Base-by-base conservation (phyloP, 2,797 vertebrate species). In the Siniperca scherzeri region DNA sequence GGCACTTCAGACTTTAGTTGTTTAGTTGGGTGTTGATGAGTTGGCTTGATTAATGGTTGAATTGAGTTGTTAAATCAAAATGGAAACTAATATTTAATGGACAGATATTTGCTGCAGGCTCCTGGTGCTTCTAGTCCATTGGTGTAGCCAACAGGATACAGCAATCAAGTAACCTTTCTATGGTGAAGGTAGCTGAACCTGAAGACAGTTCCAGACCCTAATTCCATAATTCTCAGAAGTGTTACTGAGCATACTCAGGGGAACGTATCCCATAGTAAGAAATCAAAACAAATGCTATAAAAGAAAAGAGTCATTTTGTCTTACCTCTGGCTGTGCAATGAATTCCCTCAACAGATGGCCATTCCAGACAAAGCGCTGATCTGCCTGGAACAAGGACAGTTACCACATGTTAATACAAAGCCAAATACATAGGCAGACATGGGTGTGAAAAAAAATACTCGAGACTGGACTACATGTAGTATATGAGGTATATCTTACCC, bases 311-410 rank as follows among this genome's bases (percentile, higher is more conserved):
- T 14, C 1, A 17, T 27, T 9, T 16, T 0, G 19, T 55, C 80
- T 95, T 90, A 99, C 98, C 97, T 99, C 98, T 27, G 98, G 98
- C 83, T 99, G 98, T 64, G 97, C 94, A 66, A 96, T 94, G 92
- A 99, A 97, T 75, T 99, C 98, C 91, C 98, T 94, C 62, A 99
- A 92, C 78, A 99, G 95, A 83, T 99, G 96, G 11, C 97, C 96
- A 2, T 99, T 99, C 98, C 98, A 99, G 1, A 99, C 97, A 88
- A 99, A 99, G 33, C 98, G 97, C 82, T 97, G 98, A 92, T 99
- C 98, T 76, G 98, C 98, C 98, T 99, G 77, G 0, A 87, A 70
- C 11, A 65, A 11, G 14, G 14, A 78, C 46, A 71, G 36, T n/a
- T 14, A 59, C 0, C 27, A 59, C 12, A 53, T 30, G 22, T 76